phyloP scores from a whole-genome alignment of 2,797 vertebrate species.

The Florisuga fusca region DNA sequence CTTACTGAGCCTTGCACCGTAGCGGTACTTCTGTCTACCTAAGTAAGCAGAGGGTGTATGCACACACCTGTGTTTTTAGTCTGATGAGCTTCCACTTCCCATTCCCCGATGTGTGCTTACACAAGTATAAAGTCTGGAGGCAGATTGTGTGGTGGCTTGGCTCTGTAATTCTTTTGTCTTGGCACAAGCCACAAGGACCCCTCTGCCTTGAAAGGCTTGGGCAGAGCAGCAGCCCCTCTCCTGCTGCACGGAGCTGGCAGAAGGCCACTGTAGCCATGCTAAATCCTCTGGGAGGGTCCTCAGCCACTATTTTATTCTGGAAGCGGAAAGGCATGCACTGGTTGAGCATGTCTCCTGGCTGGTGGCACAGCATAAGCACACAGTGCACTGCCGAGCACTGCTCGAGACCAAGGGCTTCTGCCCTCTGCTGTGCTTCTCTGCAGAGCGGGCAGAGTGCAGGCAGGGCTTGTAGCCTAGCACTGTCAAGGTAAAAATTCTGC shows the following conservation, averaged over 20 bases:
- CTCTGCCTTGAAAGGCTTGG: not conserved
- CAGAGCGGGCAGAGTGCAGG: fast-evolving
- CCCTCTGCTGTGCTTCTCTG: not conserved
- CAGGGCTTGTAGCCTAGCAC: not conserved
- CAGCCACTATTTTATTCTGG: not conserved
- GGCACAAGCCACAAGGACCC: fast-evolving
- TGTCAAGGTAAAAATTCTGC: not conserved
- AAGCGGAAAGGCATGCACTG: not conserved
- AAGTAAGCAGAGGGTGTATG: not conserved
- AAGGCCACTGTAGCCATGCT: not conserved
- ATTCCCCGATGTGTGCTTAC: not conserved
- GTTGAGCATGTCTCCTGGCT: not conserved
- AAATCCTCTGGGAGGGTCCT: not conserved
- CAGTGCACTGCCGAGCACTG: fast-evolving
- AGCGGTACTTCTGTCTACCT: not conserved
- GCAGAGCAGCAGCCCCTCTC: not conserved
- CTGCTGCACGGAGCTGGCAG: not conserved
- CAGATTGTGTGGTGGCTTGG: not conserved
- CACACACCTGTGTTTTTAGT: not conserved
- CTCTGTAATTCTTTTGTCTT: not conserved
- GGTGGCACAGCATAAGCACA: not conserved
- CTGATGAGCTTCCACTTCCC: not conserved
- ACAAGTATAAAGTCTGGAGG: not conserved
- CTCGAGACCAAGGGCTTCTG: not conserved
- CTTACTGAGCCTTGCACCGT: not conserved